Base-by-base conservation (phyloP, 2,888 invertebrate genomes). In the Ferdinandea cuprea region DNA sequence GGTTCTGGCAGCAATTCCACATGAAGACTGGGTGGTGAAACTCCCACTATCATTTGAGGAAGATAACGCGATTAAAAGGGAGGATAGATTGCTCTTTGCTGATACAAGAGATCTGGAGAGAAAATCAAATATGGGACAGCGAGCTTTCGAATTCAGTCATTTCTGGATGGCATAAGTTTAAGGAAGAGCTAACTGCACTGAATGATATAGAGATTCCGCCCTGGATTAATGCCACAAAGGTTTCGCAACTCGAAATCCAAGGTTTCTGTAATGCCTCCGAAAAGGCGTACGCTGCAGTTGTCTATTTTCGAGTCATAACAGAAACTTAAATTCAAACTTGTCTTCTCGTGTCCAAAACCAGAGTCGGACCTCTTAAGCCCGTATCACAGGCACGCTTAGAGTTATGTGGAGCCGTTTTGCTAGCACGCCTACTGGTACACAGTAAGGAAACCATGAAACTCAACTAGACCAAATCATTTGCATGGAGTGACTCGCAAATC, bases 91-190 rank as follows among this genome's bases (percentile, higher is more conserved):
- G n/a, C n/a, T n/a, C n/a, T n/a, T n/a, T 81, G 3, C 66, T 77
- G 15, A 71, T 85, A 25, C 71, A 85, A 48, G 32, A 77, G 9
- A 46, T 85, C 0, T 83, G 85, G 85, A 69, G 69, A 37, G 6
- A 54, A 1, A 52, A 73, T 3, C 30, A 78, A 2, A 54, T 69
- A 15, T 85, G 79, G 77, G 50, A 83, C 1, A 77, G 65, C 46
- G 25, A 11, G 6, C 58, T 69, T 13, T 61, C 81, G 21, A 9
- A 32, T n/a, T 48, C 66, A 48, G 19, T 63, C 1, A 17, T 46
- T 17, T 25, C 19, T 2, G 21, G 63, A 7, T 72, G 79, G 78
- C 5, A 61, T 9, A 44, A 59, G 0, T 72, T 74, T 6, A 42
- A 65, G 7, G 13, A 25, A 0, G 59, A 59, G 30, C 54, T 81